Evolutionary conservation across 2,888 invertebrate genomes (phyloP).

Genomic region (Rhamnusium bicolor): DNA sequence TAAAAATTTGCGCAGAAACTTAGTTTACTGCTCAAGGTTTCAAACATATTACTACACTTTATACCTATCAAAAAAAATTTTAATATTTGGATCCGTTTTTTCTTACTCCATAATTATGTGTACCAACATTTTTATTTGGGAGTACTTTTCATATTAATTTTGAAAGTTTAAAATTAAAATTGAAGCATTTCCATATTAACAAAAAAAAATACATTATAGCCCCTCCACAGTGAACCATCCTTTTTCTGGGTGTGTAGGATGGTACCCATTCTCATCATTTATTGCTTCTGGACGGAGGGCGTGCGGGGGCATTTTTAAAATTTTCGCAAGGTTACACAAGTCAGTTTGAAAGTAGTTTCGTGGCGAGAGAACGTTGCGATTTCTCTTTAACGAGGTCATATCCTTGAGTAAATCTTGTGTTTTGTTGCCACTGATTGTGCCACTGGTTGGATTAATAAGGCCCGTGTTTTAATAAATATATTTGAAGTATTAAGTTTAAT

Average conservation of each 20-base stretch:
- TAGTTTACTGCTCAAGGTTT: no score
- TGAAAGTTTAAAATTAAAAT: no score
- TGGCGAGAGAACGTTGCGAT: constrained; percentile 1
- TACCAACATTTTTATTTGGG: no score
- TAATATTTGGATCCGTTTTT: no score
- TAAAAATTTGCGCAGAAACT: no score
- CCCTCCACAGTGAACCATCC: background rate
- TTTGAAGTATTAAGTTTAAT: background rate
- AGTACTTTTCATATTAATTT: no score
- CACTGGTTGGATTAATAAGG: background rate
- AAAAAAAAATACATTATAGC: background rate
- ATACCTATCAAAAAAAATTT: no score
- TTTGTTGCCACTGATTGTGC: constrained; percentile 19
- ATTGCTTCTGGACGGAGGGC: background rate
- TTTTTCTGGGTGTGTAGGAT: background rate
- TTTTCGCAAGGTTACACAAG: constrained; percentile 6
- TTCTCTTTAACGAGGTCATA: constrained; percentile 21
- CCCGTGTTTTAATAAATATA: background rate
- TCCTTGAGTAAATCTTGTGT: background rate
- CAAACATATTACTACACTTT: no score
- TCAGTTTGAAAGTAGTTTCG: background rate
- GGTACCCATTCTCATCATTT: background rate
- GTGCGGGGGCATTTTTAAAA: background rate
- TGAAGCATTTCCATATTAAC: background rate
- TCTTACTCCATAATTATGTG: no score